Evolutionary conservation across 2,888 invertebrate species (phyloP), one percentile per base, ranked within the genome.

Genomic region (Stomorhina lunata): DNA sequence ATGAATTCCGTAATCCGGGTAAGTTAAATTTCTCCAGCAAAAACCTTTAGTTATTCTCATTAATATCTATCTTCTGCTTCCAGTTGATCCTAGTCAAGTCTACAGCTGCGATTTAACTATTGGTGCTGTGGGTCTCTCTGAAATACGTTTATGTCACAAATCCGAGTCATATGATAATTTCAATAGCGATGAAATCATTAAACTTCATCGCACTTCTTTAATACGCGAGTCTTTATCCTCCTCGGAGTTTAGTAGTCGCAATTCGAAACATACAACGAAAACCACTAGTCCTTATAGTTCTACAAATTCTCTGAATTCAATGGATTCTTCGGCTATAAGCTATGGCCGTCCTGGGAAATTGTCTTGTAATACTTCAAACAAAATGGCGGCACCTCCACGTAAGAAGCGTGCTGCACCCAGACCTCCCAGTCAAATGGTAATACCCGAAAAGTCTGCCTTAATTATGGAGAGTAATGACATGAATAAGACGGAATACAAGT

Each of bases 1-100:
- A 95, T 90, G 95, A 95, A 90, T 93, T 96, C 85, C 93, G 95
- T 84, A 95, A 95, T 92, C 95, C 96, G 90, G 94, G 95, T 94
- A 88, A 85, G 86, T 32, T 5, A n/a, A n/a, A 1, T 29, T 29
- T 20, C 2, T 4, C 0, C 17, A 29, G 37, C n/a, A n/a, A 17
- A 1, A 2, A 12, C n/a, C 1, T 22, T 9, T 7, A 29, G 1
- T 5, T 7, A 22, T 27, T 40, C 59, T 32, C n/a, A n/a, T n/a
- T n/a, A n/a, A n/a, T n/a, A n/a, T n/a, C n/a, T n/a, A n/a, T 57
- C 12, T 66, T 81, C 32, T 7, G 12, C 10, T 65, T n/a, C 5
- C 81, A 91, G 91, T 88, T 86, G 91, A 91, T 85, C 86, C 89
- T 88, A 90, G 91, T 88, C 91, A 91, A 87, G 89, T 90, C 75